phyloP scores from a whole-genome alignment of 2,888 invertebrate genomes.

The Ennomos quercinarius region DNA sequence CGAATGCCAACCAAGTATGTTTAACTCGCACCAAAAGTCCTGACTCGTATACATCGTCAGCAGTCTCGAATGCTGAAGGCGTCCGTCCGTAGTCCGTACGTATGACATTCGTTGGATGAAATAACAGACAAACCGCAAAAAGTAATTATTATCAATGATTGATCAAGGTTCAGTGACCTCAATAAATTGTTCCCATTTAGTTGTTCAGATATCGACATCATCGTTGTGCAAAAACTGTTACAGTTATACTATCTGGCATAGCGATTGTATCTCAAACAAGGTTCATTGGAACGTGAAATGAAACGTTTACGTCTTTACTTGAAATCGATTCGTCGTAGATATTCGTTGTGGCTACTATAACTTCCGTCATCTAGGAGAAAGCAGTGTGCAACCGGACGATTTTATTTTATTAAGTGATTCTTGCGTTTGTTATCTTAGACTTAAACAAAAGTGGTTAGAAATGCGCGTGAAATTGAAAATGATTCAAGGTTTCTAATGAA shows the following conservation, averaged over 20 bases:
- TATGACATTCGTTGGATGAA: too few species aligned
- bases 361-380: conserved; percentile 44
- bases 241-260: too few species aligned
- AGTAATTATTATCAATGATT: too few species aligned
- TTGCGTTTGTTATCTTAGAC: conserved; percentile 30
- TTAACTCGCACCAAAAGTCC: too few species aligned
- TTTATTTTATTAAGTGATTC: conserved; percentile 33
- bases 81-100: too few species aligned
- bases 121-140: too few species aligned
- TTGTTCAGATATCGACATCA: too few species aligned
- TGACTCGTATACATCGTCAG: too few species aligned
- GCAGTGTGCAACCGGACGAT: conserved; percentile 45
- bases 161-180: too few species aligned
- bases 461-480: conserved; percentile 42
- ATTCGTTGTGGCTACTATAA: conserved; percentile 50
- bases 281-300: conserved; percentile 58
- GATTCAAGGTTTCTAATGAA: conserved; percentile 40
- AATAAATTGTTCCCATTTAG: neutral
- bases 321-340: conserved; percentile 53
- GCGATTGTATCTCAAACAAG: conserved; percentile 20
- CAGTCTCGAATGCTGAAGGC: too few species aligned
- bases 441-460: conserved; percentile 32
- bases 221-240: conserved; percentile 1
- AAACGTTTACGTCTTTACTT: conserved; percentile 40
- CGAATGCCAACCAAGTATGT: too few species aligned